Conservation (phyloP, 2,113 vertebrate genomes). For the Platysteira castanea region DNA sequence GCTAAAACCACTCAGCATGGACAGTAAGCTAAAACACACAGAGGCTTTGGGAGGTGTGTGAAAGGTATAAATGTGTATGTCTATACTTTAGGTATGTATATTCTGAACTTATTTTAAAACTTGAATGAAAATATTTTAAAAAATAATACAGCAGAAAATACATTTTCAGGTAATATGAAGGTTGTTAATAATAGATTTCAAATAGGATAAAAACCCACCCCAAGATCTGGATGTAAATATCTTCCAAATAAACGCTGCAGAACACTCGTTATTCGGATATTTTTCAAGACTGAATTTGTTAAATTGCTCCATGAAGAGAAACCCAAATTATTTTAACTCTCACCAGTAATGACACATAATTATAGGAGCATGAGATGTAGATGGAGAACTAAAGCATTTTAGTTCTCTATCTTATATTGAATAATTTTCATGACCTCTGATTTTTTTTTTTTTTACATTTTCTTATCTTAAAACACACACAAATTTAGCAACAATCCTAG, state of each 20-base stretch:
- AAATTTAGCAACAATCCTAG: neutral
- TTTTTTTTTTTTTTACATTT: neutral
- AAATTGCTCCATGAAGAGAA: neutral
- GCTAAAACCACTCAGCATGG: neutral
- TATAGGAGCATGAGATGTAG: neutral
- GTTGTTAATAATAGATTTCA: neutral
- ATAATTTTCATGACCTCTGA: neutral
- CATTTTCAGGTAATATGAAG: neutral
- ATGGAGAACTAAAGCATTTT: neutral
- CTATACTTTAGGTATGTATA: neutral
- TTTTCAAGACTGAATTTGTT: neutral
- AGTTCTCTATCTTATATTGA: neutral
- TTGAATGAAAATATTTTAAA: neutral
- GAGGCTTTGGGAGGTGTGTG: neutral
- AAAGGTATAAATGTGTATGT: neutral
- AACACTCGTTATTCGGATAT: neutral
- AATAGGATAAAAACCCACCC: neutral
- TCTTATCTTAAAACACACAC: neutral
- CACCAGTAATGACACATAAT: neutral
- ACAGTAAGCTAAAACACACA: neutral
- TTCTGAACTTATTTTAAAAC: neutral
- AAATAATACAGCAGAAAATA: neutral
- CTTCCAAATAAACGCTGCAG: neutral
- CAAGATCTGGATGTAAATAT: neutral
- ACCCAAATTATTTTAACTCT: neutral